Base-by-base conservation (phyloP, 2,113 vertebrate genomes). In the Cygnus atratus region DNA sequence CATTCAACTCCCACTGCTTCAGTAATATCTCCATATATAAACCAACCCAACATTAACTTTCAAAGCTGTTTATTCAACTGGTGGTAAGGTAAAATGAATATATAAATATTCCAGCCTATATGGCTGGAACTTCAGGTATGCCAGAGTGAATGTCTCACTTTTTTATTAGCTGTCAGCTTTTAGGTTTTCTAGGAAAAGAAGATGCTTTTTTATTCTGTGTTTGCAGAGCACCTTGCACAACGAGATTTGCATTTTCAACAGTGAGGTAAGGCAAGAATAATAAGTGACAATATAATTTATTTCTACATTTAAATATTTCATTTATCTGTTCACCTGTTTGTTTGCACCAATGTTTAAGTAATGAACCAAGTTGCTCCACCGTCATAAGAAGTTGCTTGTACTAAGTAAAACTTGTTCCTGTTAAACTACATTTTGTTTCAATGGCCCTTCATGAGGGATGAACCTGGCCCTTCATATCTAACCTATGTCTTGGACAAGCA, bases 311-410 rank as follows among this genome's bases (percentile, higher is more conserved):
- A 39, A 67, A 43, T 28, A 59, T 6, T 33, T 1, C 0, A 46
- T 26, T 15, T 33, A 78, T 14, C 37, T 78, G 46, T 46, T 7
- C 10, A 71, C 35, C 4, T 0, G 0, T 2, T 55, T 63, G 10
- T n/a, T 63, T 70, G 10, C 41, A 86, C 1, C 1, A 55, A 50
- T 48, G 10, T 78, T 81, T 48, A 41, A 84, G 4, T 48, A 22
- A 52, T 43, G 79, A 79, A 13, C 0, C 2, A 43, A 4, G 11
- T 73, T 82, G 73, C 17, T 58, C 12, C 4, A 8, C 16, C 13
- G 5, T 83, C 20, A 84, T 62, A 71, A 79, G 58, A 2, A 48
- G 16, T 19, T 77, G 3, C 31, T 52, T 13, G 4, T 31, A 41
- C 14, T 13, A 7, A 75, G 20, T 52, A 67, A 86, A 68, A 80